Evolutionary conservation across 2,888 invertebrate species (phyloP).

Genomic region (Tetheella fluctuosa): DNA sequence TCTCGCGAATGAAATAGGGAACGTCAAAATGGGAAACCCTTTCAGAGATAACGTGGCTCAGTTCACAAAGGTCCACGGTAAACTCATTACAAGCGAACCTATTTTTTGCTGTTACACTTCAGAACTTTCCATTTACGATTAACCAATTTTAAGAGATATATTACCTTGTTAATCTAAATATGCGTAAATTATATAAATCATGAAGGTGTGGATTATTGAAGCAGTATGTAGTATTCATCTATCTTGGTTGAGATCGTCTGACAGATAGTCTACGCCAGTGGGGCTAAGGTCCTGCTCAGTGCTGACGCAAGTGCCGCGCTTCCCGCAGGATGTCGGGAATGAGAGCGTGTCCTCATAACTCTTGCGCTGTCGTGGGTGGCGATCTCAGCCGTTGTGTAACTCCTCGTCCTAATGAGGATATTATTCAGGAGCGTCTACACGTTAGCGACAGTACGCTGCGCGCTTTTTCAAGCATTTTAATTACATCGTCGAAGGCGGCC

Average conservation of each 20-base stretch:
- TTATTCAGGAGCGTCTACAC: conserved; percentile 69
- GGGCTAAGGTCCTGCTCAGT: conserved; percentile 68
- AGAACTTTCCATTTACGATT: conserved; percentile 25
- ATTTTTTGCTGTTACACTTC: conserved; percentile 26
- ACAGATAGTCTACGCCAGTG: conserved; percentile 68
- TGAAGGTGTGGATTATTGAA: conserved; percentile 40
- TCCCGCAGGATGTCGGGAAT: conserved; percentile 82
- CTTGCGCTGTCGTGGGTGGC: conserved; percentile 71
- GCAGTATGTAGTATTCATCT: conserved; percentile 47
- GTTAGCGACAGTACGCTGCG: conserved; percentile 45
- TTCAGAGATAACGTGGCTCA: conserved; percentile 43
- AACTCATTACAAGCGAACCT: conserved; percentile 32
- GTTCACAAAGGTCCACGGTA: conserved; percentile 34
- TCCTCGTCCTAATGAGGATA: conserved; percentile 71
- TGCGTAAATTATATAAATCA: conserved; percentile 43
- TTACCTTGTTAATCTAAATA: conserved; percentile 16
- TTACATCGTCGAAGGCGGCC: conserved; percentile 56
- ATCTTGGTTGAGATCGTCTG: conserved; percentile 69
- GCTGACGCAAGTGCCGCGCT: conserved; percentile 75
- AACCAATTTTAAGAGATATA: conserved; percentile 4
- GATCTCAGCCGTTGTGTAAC: conserved; percentile 68
- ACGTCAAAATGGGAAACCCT: conserved; percentile 41
- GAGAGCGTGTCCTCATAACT: conserved; percentile 82
- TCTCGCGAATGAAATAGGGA: conserved; percentile 44
- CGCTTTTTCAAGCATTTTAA: conserved; percentile 60